Evolutionary conservation across 1,140 invertebrate species (phyloP).

Genomic region (Akabosia matsudoensis): DNA sequence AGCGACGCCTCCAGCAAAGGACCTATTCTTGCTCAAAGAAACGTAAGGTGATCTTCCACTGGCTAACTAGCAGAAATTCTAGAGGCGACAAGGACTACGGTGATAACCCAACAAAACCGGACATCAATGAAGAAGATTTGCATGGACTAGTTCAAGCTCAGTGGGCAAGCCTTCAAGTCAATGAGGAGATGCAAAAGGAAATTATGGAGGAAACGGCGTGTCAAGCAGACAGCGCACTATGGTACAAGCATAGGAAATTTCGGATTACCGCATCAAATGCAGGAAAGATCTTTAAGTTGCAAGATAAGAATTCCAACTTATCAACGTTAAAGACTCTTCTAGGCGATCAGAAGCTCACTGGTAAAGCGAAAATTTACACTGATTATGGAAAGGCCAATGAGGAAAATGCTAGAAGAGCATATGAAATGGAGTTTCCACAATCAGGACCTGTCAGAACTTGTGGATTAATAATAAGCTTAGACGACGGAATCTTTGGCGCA

Average conservation of each 20-base stretch:
- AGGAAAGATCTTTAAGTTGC: neutral
- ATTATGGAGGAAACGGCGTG: constrained; percentile 9
- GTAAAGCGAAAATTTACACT: neutral
- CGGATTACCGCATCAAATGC: constrained; percentile 30
- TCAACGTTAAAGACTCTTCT: neutral
- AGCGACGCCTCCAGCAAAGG: neutral
- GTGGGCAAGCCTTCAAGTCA: constrained; percentile 1
- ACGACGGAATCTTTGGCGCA: constrained; percentile 32
- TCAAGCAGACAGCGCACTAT: constrained; percentile 12
- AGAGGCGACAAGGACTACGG: neutral
- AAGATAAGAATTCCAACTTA: constrained; percentile 10
- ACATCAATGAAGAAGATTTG: neutral
- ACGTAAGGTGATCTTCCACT: neutral
- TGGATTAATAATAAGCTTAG: constrained; percentile 21
- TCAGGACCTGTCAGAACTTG: neutral
- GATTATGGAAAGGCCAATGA: constrained; percentile 28
- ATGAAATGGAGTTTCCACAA: neutral
- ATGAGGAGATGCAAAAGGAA: neutral
- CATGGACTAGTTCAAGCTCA: neutral
- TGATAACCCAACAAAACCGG: neutral
- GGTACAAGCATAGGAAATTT: neutral
- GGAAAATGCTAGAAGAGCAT: neutral
- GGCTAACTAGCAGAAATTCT: neutral
- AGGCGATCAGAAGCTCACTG: neutral
- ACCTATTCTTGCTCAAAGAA: too few species aligned